Evolutionary conservation across 2,797 vertebrate species (phyloP).

Genomic region (Crenichthys baileyi): DNA sequence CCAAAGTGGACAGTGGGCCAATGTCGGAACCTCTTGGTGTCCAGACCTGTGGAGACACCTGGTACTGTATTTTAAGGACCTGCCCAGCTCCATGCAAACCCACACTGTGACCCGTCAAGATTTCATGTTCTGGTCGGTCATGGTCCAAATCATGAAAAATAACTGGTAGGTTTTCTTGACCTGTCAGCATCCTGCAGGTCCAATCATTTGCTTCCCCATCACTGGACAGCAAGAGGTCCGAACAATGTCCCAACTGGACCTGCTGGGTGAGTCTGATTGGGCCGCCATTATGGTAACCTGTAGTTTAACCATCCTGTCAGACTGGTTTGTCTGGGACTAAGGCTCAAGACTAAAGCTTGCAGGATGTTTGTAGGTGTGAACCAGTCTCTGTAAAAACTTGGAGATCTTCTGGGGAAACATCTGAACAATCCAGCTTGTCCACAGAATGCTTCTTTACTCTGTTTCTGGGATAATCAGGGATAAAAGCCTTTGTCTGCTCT

Average conservation of each 20-base stretch:
- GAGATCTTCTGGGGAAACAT: background rate
- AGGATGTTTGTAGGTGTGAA: background rate
- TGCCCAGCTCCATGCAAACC: too few species aligned
- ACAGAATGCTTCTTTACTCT: background rate
- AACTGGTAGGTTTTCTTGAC: background rate
- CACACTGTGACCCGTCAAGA: too few species aligned
- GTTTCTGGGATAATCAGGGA: background rate
- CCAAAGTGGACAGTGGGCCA: background rate
- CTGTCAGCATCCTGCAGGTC: background rate
- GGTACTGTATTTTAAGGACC: too few species aligned
- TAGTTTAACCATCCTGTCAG: too few species aligned
- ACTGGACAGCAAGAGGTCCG: too few species aligned
- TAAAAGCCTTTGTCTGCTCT: slow-evolving; percentile 40
- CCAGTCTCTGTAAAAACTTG: background rate
- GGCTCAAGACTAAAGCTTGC: too few species aligned
- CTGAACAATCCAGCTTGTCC: background rate
- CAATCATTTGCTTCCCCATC: background rate
- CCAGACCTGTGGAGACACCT: background rate
- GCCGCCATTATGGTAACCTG: too few species aligned
- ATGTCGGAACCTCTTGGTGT: background rate
- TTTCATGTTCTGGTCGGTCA: background rate
- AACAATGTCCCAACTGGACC: too few species aligned
- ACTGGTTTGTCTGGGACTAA: too few species aligned
- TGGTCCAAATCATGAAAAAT: background rate
- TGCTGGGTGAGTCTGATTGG: too few species aligned